These are phyloP conservation scores for Phataginus tetradactyla DNA, from an alignment of 2,797 vertebrate species.

Conservation along the genomic window DNA sequence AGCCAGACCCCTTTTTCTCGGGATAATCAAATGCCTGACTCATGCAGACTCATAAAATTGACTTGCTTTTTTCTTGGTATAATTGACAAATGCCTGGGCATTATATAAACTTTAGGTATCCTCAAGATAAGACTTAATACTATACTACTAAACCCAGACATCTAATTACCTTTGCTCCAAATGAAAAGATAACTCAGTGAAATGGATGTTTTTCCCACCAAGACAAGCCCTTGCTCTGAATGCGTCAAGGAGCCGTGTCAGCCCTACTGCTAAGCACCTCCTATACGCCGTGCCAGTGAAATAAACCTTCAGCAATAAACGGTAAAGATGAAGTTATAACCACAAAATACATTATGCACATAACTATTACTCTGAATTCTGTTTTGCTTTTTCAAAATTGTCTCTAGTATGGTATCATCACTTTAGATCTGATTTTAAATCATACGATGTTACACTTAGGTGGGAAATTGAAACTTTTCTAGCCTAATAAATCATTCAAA, in stretches of 20 bases:
- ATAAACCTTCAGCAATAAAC: constrained; percentile 67
- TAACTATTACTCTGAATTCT: constrained; percentile 19
- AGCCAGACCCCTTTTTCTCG: constrained; percentile 84
- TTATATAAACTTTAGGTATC: constrained; percentile 82
- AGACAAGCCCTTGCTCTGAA: constrained; percentile 75
- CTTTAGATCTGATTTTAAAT: constrained; percentile 33
- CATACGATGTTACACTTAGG: not conserved
- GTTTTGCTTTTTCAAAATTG: constrained; percentile 37
- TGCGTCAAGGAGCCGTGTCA: not conserved
- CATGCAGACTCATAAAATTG: constrained; percentile 83
- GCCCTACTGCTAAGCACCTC: not conserved
- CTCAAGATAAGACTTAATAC: constrained; percentile 83
- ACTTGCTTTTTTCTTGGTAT: constrained; percentile 79
- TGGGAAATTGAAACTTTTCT: constrained; percentile 24
- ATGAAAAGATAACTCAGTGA: constrained; percentile 68
- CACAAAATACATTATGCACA: not conserved
- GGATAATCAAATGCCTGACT: constrained; percentile 83
- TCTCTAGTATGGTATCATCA: not conserved
- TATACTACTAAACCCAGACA: constrained; percentile 77
- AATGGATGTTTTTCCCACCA: constrained; percentile 72
- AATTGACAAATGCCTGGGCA: constrained; percentile 82
- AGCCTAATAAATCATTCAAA: not conserved
- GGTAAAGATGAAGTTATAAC: constrained; percentile 69
- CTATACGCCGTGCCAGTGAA: constrained; percentile 47
- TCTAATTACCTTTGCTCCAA: constrained; percentile 81